Conservation (phyloP, 1,140 invertebrate species). For the Drosophila pachea region DNA sequence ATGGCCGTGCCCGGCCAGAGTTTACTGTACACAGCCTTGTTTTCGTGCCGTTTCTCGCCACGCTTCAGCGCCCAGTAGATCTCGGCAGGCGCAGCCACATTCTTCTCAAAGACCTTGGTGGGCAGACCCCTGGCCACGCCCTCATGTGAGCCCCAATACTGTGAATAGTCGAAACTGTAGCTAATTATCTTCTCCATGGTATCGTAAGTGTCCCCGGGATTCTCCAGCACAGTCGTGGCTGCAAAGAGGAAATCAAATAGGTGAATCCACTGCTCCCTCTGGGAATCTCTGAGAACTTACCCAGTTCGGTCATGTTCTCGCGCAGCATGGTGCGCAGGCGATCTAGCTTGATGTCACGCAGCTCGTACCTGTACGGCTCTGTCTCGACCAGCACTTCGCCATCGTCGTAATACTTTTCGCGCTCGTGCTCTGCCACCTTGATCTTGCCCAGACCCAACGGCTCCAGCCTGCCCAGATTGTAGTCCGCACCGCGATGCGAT, state of each 20-base stretch:
- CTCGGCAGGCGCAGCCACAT: conserved; percentile 81
- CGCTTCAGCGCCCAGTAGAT: conserved; percentile 85
- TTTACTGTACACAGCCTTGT: conserved; percentile 69
- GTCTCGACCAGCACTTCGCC: conserved; percentile 89
- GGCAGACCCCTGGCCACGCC: conserved; percentile 86
- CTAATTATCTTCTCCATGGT: conserved; percentile 84
- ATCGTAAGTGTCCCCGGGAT: conserved; percentile 80
- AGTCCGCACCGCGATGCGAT: conserved; percentile 77
- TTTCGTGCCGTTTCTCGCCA: conserved; percentile 81
- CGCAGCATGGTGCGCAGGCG: conserved; percentile 80
- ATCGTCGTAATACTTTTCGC: conserved; percentile 81
- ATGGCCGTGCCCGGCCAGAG: conserved; percentile 86
- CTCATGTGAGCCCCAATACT: conserved; percentile 88
- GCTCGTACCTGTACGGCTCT: conserved; percentile 87
- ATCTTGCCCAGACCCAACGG: conserved; percentile 84
- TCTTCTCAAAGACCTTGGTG: conserved; percentile 83
- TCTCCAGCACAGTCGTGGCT: conserved; percentile 83
- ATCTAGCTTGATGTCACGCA: conserved; percentile 84
- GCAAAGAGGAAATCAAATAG: neutral
- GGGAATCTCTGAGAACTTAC: conserved; percentile 36
- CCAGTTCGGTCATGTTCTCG: conserved; percentile 80
- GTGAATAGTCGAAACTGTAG: conserved; percentile 84
- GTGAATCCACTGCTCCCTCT: too few relatives aligned
- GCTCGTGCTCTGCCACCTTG: conserved; percentile 82
- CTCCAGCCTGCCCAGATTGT: conserved; percentile 83